A percentile compares a stretch with the other conserved stretches of the same genome.
Evolutionary conservation across 2,113 vertebrate species (phyloP).

Genomic region (Odontesthes bonariensis): DNA sequence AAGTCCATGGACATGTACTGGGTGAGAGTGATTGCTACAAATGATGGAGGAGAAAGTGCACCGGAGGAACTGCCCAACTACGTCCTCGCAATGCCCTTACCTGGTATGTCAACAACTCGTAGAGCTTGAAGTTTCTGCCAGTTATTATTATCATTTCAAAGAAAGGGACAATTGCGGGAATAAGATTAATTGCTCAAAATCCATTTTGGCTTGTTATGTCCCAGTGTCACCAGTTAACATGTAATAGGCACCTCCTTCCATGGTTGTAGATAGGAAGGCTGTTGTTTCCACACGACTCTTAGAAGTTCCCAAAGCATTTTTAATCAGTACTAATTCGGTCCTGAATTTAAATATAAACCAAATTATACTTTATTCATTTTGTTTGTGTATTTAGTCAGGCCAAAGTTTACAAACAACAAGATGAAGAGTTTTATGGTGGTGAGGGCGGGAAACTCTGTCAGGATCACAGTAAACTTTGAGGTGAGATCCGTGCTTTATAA

Average conservation of each 20-base stretch:
- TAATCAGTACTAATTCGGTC: background rate
- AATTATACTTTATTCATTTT: background rate
- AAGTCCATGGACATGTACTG: slow-evolving; percentile 83
- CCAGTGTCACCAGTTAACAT: too few species aligned
- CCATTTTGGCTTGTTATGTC: too few species aligned
- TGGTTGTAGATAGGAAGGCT: too few species aligned
- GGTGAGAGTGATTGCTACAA: slow-evolving; percentile 85
- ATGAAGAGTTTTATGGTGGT: slow-evolving; percentile 84
- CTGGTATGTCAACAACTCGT: slow-evolving; percentile 72
- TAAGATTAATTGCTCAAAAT: background rate
- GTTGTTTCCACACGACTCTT: too few species aligned
- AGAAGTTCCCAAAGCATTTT: background rate
- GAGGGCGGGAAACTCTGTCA: slow-evolving; percentile 84
- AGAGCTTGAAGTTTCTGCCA: background rate
- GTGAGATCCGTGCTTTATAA: slow-evolving; percentile 70
- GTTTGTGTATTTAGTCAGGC: slow-evolving; percentile 80
- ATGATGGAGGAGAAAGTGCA: slow-evolving; percentile 82
- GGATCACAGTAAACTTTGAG: slow-evolving; percentile 87
- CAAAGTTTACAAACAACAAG: slow-evolving; percentile 85
- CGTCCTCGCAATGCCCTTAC: slow-evolving; percentile 71
- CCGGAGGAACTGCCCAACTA: slow-evolving; percentile 78
- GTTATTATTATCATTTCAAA: background rate
- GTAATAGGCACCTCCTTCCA: too few species aligned
- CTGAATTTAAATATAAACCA: background rate
- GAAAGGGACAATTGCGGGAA: background rate